phyloP scores from a whole-genome alignment of 2,113 vertebrate species.

The Halichoeres trimaculatus region DNA sequence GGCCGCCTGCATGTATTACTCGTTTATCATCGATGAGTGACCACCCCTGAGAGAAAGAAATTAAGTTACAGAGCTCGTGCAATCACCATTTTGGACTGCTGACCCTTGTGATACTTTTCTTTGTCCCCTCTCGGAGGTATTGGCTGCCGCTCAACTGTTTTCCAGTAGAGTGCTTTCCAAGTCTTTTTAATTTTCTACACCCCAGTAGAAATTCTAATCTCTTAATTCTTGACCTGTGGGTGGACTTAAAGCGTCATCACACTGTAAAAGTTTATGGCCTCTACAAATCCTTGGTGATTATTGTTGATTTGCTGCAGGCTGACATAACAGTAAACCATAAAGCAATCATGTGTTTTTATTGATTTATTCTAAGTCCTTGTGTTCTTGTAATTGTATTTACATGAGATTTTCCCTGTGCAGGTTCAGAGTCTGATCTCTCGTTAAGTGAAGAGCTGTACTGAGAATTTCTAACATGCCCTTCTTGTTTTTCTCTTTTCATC shows the following conservation, averaged over 20 bases:
- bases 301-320: constrained; percentile 11
- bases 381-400: too few species aligned
- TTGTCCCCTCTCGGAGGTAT: constrained; percentile 26
- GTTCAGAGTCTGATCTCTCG: too few species aligned
- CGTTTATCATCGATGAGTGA: constrained; percentile 38
- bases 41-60: constrained; percentile 35
- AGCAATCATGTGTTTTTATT: constrained; percentile 7
- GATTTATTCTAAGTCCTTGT: neutral
- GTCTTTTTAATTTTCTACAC: constrained; percentile 46
- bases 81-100: constrained; percentile 27
- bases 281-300: constrained; percentile 12
- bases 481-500: neutral
- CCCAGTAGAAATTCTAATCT: constrained; percentile 39
- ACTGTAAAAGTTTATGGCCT: neutral
- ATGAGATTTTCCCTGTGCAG: too few species aligned
- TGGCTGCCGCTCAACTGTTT: constrained; percentile 34
- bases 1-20: constrained; percentile 26
- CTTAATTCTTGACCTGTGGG: constrained; percentile 39
- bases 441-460: neutral
- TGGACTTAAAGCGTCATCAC: constrained; percentile 24
- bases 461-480: constrained; percentile 14
- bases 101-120: constrained; percentile 54
- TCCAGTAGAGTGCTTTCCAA: constrained; percentile 34
- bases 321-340: constrained; percentile 7
- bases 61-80: constrained; percentile 19